Evolutionary conservation across 2,113 vertebrate genomes (phyloP).

Genomic region (Salvelinus namaycush): DNA sequence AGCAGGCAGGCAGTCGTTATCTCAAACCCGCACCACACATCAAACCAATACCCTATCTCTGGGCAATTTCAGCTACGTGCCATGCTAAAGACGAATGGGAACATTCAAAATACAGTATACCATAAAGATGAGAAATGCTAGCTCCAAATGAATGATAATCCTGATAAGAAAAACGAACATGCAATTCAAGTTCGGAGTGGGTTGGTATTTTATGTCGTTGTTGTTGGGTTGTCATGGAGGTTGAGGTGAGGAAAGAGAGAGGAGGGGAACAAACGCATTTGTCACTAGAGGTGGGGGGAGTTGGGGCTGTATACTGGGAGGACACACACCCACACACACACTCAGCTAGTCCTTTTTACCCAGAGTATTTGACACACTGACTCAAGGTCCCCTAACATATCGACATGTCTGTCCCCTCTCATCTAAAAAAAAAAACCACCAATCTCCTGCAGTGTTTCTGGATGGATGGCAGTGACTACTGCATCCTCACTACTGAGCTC

Average conservation of each 20-base stretch:
- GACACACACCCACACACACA: too few relatives aligned
- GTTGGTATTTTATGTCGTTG: background rate
- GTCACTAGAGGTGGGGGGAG: background rate
- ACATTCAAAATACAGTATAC: constrained; percentile 28
- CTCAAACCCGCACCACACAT: constrained; percentile 35
- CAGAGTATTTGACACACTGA: background rate
- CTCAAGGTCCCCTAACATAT: background rate
- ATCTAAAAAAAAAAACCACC: background rate
- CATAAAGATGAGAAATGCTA: constrained; percentile 11
- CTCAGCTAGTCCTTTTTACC: background rate
- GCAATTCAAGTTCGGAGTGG: background rate
- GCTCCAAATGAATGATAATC: constrained; percentile 14
- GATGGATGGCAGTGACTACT: background rate
- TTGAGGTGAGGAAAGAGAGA: background rate
- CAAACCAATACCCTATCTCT: constrained; percentile 34
- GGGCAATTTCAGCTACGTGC: constrained; percentile 29
- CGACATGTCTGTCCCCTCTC: background rate
- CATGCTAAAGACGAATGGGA: constrained; percentile 31
- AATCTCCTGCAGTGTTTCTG: background rate
- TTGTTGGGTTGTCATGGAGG: background rate
- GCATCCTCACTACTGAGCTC: too few relatives aligned
- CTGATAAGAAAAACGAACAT: background rate
- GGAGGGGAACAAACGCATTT: background rate
- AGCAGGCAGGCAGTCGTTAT: constrained; percentile 29
- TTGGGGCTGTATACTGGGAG: background rate